phyloP scores from a whole-genome alignment of 2,797 vertebrate species.

The Prunella strophiata region DNA sequence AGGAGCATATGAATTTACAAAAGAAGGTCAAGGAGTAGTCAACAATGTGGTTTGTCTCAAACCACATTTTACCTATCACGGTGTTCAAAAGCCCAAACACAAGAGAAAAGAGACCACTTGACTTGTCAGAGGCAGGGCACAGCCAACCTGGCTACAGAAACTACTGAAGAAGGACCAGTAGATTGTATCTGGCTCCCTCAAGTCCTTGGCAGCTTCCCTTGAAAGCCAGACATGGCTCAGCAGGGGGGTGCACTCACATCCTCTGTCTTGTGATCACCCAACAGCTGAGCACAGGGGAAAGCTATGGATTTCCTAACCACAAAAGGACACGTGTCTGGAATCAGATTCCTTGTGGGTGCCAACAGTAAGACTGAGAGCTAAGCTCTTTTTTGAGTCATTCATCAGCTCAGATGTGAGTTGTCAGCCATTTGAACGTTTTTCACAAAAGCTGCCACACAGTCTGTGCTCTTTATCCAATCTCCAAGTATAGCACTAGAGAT shows the following conservation, averaged over 20 bases:
- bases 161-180: background rate
- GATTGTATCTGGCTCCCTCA: rapidly evolving
- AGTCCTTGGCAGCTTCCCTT: background rate
- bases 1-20: background rate
- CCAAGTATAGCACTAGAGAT: constrained; percentile 20
- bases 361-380: background rate
- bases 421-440: constrained; percentile 40
- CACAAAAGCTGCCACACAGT: constrained; percentile 39
- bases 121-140: background rate
- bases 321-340: background rate
- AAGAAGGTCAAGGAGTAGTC: background rate
- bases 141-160: background rate
- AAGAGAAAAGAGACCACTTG: background rate
- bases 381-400: constrained; percentile 52
- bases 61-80: background rate
- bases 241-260: background rate
- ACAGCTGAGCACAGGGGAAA: background rate
- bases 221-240: background rate
- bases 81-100: background rate
- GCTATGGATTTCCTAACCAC: background rate
- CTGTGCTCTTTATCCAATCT: constrained; percentile 25
- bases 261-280: background rate
- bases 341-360: background rate
- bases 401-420: constrained; percentile 49
- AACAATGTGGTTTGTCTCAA: background rate